Evolutionary conservation across 1,140 invertebrate species (phyloP), one percentile per base, ranked within the genome.

Genomic region (Gonioctena quinquepunctata): DNA sequence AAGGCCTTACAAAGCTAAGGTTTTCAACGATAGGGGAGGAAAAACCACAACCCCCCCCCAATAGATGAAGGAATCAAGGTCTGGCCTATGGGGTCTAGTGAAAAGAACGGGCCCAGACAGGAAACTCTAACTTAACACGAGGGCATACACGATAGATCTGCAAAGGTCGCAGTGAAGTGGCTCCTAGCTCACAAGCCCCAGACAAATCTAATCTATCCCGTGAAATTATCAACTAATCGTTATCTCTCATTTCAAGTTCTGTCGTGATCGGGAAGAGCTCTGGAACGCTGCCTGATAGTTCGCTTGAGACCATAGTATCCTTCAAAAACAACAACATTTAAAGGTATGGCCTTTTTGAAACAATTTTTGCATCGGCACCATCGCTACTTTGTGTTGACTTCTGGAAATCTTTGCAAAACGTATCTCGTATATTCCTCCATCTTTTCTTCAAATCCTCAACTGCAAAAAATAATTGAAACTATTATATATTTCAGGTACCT

Each of bases 381-480:
- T n/a, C 16, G n/a, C 16, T n/a, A 56, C 54, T 22, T 56, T 13
- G 1, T 56, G 3, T 56, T n/a, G 16, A 56, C 8, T 56, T 56
- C 22, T 56, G 16, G 2, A 56, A 56, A 19, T 21, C 54, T 56
- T 56, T 56, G 16, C 54, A 11, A 23, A 56, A 56, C 5, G 50
- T 21, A 56, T 56, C 54, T 23, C 54, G 54, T 2, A 56, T 18
- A 21, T 23, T 56, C 21, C 54, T 18, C 54, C 3, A 56, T 56
- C 22, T 54, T 56, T 56, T 56, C 21, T 56, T 56, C 21, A 56
- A 21, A 18, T 56, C 54, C 16, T 56, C 54, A 56, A 56, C 54
- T 56, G 54, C 16, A 56, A 56, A 56, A 21, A 56, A 56, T 19
- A 56, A n/a, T n/a, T n/a, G n/a, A 56, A 19, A 56, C 11, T 56